Evolutionary conservation across 2,888 invertebrate species (phyloP), one percentile per base, ranked within the genome.

Genomic region (Sarcophaga carnaria): DNA sequence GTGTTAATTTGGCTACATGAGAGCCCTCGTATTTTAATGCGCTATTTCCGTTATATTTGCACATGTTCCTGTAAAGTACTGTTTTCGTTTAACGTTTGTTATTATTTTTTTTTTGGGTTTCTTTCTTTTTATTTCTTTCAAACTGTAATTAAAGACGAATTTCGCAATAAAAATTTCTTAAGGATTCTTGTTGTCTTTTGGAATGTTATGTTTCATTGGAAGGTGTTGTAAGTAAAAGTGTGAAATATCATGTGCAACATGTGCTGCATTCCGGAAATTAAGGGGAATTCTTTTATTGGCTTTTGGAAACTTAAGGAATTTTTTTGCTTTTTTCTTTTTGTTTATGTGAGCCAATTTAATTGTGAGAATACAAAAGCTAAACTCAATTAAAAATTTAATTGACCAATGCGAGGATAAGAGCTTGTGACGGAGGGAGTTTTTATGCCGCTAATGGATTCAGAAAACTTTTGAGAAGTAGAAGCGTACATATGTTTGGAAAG

Each of bases 41-140:
- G 75, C 70, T 84, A 84, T 81, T 87, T 87, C 87, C 87, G 87
- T 78, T 87, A 25, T 45, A 75, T 77, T 84, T 71, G 78, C 83
- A 78, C 66, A 84, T 84, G 86, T 78, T 79, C 60, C 54, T 25
- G 37, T 10, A 54, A 69, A 77, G 67, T 69, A 70, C 71, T 83
- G 66, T 69, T 69, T 8, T 12, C 54, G 10, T 6, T 45, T 49
- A 17, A 59, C 6, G 14, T 27, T 20, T 69, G 47, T 47, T 70
- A 63, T 54, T 4, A 14, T 67, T 25, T 67, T 25, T 45, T 77
- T 82, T 66, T 64, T 59, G 20, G 59, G 70, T 70, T 70, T 62
- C 59, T 70, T 62, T 20, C 20, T 69, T 45, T 11, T 67, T 10
- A 8, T 8, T 69, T 22, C 5, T 45, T 69, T 17, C 54, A 54